A percentile compares a stretch with the other conserved stretches of the same genome.
Conservation (phyloP, 2,888 invertebrate genomes). For the Halocaridina rubra region DNA sequence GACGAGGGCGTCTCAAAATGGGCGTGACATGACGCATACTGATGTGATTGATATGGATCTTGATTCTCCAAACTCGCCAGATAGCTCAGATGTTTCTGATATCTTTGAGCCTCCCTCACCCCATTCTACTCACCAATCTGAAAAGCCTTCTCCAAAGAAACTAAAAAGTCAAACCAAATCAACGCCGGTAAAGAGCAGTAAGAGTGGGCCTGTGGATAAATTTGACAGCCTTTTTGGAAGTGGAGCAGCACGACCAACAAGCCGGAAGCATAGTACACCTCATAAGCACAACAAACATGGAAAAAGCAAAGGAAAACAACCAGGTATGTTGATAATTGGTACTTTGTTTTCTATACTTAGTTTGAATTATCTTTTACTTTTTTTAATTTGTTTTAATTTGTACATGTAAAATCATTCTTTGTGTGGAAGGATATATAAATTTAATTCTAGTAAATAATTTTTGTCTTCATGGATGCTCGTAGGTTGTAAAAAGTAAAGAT, state of each 20-base stretch:
- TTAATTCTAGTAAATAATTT: no score
- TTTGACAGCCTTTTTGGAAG: conserved; percentile 65
- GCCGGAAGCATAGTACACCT: conserved; percentile 44
- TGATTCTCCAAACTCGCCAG: conserved; percentile 85
- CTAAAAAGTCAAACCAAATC: conserved; percentile 63
- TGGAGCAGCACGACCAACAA: conserved; percentile 25
- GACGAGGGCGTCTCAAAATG: conserved; percentile 56
- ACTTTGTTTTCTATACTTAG: no score
- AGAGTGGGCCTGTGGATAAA: conserved; percentile 51
- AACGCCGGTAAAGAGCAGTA: conserved; percentile 28
- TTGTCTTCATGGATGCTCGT: no score
- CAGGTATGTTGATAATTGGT: no score
- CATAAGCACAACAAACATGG: conserved; percentile 48
- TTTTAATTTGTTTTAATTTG: no score
- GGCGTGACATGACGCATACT: conserved; percentile 65
- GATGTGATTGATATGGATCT: conserved; percentile 77
- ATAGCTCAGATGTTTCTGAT: conserved; percentile 89
- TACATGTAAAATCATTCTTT: no score
- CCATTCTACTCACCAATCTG: conserved; percentile 58
- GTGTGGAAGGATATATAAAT: no score
- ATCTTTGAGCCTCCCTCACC: conserved; percentile 81
- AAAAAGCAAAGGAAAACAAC: conserved; percentile 30
- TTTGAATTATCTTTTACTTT: no score
- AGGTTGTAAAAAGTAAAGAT: no score
- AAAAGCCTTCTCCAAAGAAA: conserved; percentile 53